These are phyloP conservation scores for Petrocephalus sullivani DNA, from an alignment of 2,797 vertebrate genomes.

Conservation along the genomic window DNA sequence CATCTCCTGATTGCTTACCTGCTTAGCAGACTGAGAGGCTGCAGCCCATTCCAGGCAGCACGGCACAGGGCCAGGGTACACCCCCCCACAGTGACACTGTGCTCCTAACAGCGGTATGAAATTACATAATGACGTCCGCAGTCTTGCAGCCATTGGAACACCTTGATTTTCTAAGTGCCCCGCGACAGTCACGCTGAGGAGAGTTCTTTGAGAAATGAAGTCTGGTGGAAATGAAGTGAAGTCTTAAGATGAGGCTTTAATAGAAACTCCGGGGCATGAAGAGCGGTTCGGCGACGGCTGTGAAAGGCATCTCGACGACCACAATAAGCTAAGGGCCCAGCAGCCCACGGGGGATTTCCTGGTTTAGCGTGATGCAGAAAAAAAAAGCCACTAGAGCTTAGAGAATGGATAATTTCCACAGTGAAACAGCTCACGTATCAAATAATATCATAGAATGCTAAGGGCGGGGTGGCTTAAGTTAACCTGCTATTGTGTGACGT, in stretches of 20 bases:
- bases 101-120: background rate
- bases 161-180: background rate
- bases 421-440: background rate
- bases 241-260: conserved; percentile 23
- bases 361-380: background rate
- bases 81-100: background rate
- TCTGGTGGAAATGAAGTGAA: conserved; percentile 9
- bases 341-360: background rate
- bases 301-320: background rate
- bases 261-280: background rate
- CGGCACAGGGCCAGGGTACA: background rate
- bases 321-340: background rate
- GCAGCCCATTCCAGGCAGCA: background rate
- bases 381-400: background rate
- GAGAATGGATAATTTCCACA: background rate
- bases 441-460: background rate
- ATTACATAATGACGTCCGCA: background rate
- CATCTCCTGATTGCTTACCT: background rate
- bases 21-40: background rate
- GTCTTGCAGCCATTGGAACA: background rate
- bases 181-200: conserved; percentile 26
- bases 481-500: no score
- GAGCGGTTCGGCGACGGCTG: no score
- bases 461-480: background rate
- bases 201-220: conserved; percentile 19